Evolutionary conservation across 2,113 vertebrate species (phyloP), one percentile per base, ranked within the genome.

Genomic region (Osmerus mordax): DNA sequence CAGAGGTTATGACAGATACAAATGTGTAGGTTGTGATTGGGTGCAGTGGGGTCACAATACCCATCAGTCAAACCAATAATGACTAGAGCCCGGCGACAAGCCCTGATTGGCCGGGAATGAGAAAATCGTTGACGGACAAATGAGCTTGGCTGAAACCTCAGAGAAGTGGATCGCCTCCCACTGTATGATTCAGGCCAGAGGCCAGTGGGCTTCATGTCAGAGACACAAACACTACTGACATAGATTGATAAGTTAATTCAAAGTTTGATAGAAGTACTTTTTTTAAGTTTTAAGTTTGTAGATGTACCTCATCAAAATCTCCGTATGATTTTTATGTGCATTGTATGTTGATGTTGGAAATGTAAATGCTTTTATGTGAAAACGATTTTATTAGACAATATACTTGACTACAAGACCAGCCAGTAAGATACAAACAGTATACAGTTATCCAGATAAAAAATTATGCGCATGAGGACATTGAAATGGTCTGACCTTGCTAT

Each of bases 21-120:
- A 51, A 51, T 51, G 64, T 15, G 9, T 47, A 3, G 36, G 64
- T 3, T 0, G 64, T 25, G 36, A 65, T 51, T 23, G 36, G 64
- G 16, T 41, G 16, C 5, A 14, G 36, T 11, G n/a, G 36, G 36
- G 8, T n/a, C 64, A 36, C 64, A 41, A 14, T 41, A 51, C 41
- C 6, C 64, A 65, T 65, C 64, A 51, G 47, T 51, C 64, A 65
- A 65, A 4, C 29, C n/a, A 18, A 21, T 65, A 65, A 41, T 51
- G 19, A 51, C 64, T 65, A 23, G 12, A 19, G 64, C 64, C 36
- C 19, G 19, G 9, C 9, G 36, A 65, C 64, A 65, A 21, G 18
- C n/a, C 18, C 36, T 65, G 64, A 65, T 65, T 65, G 64, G 64
- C 36, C 21, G 41, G 32, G 64, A 51, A 65, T 65, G 64, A 65